These are phyloP conservation scores for Camponotus fellah DNA, from an alignment of 2,888 invertebrate species.

Conservation along the genomic window DNA sequence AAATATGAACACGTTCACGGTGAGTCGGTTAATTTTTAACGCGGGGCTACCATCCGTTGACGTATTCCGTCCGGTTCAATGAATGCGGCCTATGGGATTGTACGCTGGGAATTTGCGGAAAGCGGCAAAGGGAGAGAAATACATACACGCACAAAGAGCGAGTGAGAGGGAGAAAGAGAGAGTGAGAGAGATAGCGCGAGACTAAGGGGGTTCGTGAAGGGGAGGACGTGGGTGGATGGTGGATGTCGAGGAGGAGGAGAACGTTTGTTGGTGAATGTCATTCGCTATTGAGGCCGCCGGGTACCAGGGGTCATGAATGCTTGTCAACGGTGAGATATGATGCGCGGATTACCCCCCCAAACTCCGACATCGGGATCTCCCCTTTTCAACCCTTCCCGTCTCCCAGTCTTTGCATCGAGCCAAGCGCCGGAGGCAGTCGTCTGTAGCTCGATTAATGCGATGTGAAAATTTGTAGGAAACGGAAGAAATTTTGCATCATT, in stretches of 20 bases:
- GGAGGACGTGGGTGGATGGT: constrained; percentile 20
- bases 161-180: constrained; percentile 26
- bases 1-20: constrained; percentile 74
- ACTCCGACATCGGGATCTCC: constrained; percentile 67
- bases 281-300: constrained; percentile 79
- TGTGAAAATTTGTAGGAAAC: constrained; percentile 43
- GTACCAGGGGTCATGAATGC: constrained; percentile 81
- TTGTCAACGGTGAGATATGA: constrained; percentile 83
- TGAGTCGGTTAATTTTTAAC: constrained; percentile 78
- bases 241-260: constrained; percentile 57
- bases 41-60: constrained; percentile 57
- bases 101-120: constrained; percentile 67
- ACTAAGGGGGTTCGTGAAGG: constrained; percentile 62
- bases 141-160: constrained; percentile 2
- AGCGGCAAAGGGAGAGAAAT: constrained; percentile 20
- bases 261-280: constrained; percentile 80
- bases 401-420: constrained; percentile 45
- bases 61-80: constrained; percentile 73
- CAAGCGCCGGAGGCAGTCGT: constrained; percentile 48
- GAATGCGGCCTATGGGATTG: constrained; percentile 70
- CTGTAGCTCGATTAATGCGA: constrained; percentile 47
- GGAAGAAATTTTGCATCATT: constrained; percentile 39
- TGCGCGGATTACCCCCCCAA: constrained; percentile 79
- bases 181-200: constrained; percentile 48
- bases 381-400: constrained; percentile 66